Base-by-base conservation (phyloP, 2,797 vertebrate species). In the Channallabes apus region DNA sequence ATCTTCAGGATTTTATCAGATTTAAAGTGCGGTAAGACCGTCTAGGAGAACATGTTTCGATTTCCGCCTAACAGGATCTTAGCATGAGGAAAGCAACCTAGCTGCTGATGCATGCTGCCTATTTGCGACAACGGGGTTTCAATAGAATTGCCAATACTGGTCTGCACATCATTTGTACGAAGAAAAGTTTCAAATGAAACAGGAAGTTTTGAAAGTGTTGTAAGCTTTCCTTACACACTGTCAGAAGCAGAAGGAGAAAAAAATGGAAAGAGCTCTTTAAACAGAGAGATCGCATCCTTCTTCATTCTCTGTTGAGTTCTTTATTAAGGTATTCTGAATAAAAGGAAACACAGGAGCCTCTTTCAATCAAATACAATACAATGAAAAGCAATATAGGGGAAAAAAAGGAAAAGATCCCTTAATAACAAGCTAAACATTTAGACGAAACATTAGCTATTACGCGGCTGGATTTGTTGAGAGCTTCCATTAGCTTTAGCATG, bases 401-500 rank as follows among this genome's bases (percentile, higher is more conserved):
- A 59, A 77, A 58, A 29, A 32, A 77, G 12, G 46, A 3, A 14
- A 14, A 12, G 12, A 0, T 20, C 8, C 3, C 8, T 29, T 4
- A 59, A 35, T 59, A 77, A 78, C 9, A 22, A 61, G 75, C 27
- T 4, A 38, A 38, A 62, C 24, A 80, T 5, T 0, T 6, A 51
- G n/a, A 65, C 0, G 2, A 32, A 65, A 64, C 18, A 29, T 80
- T 46, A 41, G 61, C 22, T 41, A 4, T 46, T 51, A 46, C n/a
- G 65, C 18, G 1, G 38, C 27, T 59, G 67, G 51, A 59, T 69
- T 78, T 61, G 75, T 27, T 85, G 8, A 51, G 56, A 62, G 80
- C 85, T 15, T 56, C 78, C 24, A 78, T 82, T 82, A 72, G 64
- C 64, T 2, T 77, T 81, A 84, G 12, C 29, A 38, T 79, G 41